Conservation (phyloP, 2,888 invertebrate genomes). For the Cataglyphis rosenhaueri region DNA sequence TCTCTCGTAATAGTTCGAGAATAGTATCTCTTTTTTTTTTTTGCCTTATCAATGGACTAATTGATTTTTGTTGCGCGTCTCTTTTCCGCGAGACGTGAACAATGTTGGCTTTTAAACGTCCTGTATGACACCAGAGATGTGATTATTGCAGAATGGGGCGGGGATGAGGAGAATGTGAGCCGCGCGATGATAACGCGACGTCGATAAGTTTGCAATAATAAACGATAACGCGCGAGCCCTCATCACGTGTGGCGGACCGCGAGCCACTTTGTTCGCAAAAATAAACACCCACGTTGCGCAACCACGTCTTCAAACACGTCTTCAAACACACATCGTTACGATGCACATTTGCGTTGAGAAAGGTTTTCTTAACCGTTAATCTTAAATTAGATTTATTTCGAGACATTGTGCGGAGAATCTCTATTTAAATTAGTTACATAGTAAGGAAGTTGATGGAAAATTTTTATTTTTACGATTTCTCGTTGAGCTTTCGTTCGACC, state of each 20-base stretch:
- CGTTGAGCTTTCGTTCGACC: background rate
- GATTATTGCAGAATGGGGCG: constrained; percentile 27
- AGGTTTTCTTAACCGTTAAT: background rate
- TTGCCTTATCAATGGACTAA: background rate
- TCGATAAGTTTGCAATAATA: constrained; percentile 18
- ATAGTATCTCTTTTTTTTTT: background rate
- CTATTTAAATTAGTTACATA: background rate
- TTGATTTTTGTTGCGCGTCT: background rate
- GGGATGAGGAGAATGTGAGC: constrained; percentile 15
- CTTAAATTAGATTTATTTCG: constrained; percentile 1
- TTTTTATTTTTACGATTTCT: background rate
- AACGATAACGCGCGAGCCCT: constrained; percentile 35
- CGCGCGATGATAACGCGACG: background rate
- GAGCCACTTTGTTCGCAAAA: constrained; percentile 22
- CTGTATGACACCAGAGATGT: background rate
- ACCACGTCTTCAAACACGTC: constrained; percentile 19
- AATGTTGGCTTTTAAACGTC: background rate
- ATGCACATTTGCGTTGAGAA: constrained; percentile 30
- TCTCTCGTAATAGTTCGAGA: background rate
- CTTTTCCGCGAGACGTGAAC: background rate
- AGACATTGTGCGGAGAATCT: background rate
- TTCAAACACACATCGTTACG: background rate
- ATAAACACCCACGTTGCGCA: constrained; percentile 51
- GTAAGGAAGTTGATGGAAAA: background rate
- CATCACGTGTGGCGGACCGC: constrained; percentile 35